Evolutionary conservation across 2,888 invertebrate species (phyloP), one percentile per base, ranked within the genome.

Genomic region (Helicoverpa assulta): DNA sequence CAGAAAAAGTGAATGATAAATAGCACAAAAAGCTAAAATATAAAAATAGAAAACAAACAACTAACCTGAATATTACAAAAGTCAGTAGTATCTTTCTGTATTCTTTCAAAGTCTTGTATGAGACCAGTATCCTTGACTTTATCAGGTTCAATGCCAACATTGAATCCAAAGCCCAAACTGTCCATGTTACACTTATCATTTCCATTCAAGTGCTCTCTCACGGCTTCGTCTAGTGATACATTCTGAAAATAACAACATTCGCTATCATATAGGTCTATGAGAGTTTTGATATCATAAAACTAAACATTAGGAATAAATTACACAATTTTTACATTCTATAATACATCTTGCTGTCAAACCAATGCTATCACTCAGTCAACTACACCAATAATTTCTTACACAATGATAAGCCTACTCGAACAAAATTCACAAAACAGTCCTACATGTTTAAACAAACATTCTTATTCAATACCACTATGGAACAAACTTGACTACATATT

Each of bases 101-200:
- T 96, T 83, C 96, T 96, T 85, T 96, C 96, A 88, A 97, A 96
- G 88, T 96, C 96, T 77, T 96, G 96, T 86, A 95, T 93, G 72
- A 95, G 86, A 76, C 89, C 88, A 74, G 87, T 90, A 76, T 95
- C 94, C 84, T 95, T 94, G 88, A 92, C 91, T 91, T 95, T 93
- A 70, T 94, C 94, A 75, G 93, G 85, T 87, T 94, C 95, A 87
- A 91, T 88, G 85, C 90, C 93, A 74, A 94, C 92, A 90, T 90
- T 91, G 87, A 95, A 94, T 76, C 94, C 95, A 88, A 95, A 94
- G 84, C 94, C 95, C 84, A 95, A 88, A 84, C 94, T 94, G 72
- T 94, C 94, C 92, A 94, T 90, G 79, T 88, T 89, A 86, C 90
- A 89, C 85, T 93, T 94, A 51, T 93, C 92, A 86, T 95, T 95